phyloP scores from a whole-genome alignment of 2,888 invertebrate genomes.

The Dascillus cervinus region DNA sequence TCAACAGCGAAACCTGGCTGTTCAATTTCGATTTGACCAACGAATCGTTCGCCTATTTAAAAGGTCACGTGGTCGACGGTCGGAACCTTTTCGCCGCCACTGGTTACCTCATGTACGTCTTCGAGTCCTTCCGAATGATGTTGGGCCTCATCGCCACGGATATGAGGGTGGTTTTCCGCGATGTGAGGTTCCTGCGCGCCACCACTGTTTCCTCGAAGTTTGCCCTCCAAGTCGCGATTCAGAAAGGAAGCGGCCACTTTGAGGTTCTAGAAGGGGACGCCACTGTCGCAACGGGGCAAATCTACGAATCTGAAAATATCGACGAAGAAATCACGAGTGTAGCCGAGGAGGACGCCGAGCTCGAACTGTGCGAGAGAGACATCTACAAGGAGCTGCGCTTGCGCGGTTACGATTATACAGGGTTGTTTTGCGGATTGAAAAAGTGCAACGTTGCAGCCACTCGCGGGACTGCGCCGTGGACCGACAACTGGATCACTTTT shows the following conservation, averaged over 20 bases:
- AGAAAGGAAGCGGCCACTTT: conserved; percentile 27
- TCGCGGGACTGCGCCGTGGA: conserved; percentile 56
- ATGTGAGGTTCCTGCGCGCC: conserved; percentile 52
- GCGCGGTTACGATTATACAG: conserved; percentile 57
- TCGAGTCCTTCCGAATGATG: conserved; percentile 47
- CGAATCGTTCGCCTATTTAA: conserved; percentile 63
- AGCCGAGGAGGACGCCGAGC: conserved; percentile 26
- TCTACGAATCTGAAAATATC: conserved; percentile 43
- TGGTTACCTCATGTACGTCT: conserved; percentile 43
- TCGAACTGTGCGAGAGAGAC: conserved; percentile 50
- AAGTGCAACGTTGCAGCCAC: conserved; percentile 29
- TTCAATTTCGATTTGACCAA: conserved; percentile 54
- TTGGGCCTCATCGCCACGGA: conserved; percentile 36
- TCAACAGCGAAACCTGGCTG: conserved; percentile 58
- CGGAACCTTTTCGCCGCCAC: conserved; percentile 52
- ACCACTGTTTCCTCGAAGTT: conserved; percentile 43
- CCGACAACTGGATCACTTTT: conserved; percentile 80
- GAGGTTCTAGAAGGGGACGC: conserved; percentile 57
- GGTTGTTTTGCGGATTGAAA: conserved; percentile 19
- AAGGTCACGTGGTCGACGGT: conserved; percentile 80
- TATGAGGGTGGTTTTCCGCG: conserved; percentile 50
- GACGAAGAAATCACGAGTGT: neutral
- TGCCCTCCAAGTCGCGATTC: conserved; percentile 24
- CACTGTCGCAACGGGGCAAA: conserved; percentile 59
- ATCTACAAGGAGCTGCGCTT: conserved; percentile 62